Conservation (phyloP, 2,888 invertebrate genomes). For the Metacarcinus magister region DNA sequence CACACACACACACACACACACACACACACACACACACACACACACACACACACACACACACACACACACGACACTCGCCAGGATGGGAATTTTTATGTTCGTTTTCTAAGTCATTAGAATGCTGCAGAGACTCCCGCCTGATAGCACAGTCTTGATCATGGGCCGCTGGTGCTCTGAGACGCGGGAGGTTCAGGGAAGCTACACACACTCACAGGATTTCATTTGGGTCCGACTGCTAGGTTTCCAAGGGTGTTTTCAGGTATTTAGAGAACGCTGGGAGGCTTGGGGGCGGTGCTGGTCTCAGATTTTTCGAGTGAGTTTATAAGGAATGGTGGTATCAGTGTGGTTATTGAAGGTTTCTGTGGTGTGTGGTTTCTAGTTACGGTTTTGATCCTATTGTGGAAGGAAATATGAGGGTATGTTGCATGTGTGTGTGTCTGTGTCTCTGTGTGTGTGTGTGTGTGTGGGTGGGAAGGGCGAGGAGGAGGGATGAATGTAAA, state of each 20-base stretch:
- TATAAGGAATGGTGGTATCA: background rate
- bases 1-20: conserved; percentile 41
- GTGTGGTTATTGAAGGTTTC: background rate
- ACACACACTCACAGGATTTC: background rate
- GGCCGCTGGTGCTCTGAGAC: background rate
- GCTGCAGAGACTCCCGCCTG: conserved; percentile 40
- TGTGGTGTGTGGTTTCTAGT: background rate
- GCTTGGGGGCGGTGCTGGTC: background rate
- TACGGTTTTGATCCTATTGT: background rate
- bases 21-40: conserved; percentile 50
- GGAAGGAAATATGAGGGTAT: background rate
- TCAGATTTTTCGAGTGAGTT: background rate
- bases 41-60: conserved; percentile 46
- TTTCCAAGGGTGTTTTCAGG: background rate
- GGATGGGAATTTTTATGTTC: conserved; percentile 64
- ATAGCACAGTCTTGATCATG: conserved; percentile 18
- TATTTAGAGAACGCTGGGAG: background rate
- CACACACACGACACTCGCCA: background rate
- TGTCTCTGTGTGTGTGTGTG: background rate
- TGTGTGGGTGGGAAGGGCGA: background rate
- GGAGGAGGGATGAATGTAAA: background rate
- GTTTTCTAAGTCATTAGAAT: conserved; percentile 55
- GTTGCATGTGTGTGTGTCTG: no score
- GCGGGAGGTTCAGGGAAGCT: background rate
- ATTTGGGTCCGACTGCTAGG: background rate